Evolutionary conservation across 2,113 vertebrate species (phyloP).

Genomic region (Erythrolamprus reginae): DNA sequence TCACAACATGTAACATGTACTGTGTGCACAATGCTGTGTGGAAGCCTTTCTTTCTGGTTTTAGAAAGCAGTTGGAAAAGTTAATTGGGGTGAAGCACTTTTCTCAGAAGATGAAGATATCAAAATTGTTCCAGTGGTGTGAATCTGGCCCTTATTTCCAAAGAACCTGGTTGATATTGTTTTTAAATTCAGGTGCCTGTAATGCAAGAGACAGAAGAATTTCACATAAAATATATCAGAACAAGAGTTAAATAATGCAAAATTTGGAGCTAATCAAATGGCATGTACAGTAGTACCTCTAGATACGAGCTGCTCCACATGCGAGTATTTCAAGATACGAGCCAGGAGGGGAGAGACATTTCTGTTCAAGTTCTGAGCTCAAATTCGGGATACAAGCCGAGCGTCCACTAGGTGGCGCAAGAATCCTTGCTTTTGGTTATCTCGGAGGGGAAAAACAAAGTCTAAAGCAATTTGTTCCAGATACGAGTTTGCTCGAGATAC

Average conservation of each 20-base stretch:
- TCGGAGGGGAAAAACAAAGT: too few species aligned
- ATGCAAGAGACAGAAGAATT: neutral
- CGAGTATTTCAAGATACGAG: too few species aligned
- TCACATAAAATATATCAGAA: neutral
- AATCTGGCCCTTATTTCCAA: neutral
- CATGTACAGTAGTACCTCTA: too few species aligned
- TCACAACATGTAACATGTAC: neutral
- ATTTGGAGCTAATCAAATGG: conserved; percentile 25
- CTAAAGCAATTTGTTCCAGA: too few species aligned
- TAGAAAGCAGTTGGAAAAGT: neutral
- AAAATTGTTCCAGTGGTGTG: neutral
- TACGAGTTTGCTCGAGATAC: too few species aligned
- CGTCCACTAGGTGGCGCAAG: too few species aligned
- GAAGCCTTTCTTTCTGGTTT: neutral
- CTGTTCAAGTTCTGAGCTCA: too few species aligned
- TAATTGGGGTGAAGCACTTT: neutral
- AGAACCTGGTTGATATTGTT: neutral
- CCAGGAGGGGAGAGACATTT: too few species aligned
- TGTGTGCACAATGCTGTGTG: neutral
- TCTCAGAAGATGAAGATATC: neutral
- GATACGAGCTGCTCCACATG: too few species aligned
- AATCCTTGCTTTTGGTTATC: too few species aligned
- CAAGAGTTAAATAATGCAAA: neutral
- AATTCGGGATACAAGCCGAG: too few species aligned
- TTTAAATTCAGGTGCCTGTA: neutral